Evolutionary conservation across 1,140 invertebrate genomes (phyloP).

Genomic region (Drosophila triauraria): DNA sequence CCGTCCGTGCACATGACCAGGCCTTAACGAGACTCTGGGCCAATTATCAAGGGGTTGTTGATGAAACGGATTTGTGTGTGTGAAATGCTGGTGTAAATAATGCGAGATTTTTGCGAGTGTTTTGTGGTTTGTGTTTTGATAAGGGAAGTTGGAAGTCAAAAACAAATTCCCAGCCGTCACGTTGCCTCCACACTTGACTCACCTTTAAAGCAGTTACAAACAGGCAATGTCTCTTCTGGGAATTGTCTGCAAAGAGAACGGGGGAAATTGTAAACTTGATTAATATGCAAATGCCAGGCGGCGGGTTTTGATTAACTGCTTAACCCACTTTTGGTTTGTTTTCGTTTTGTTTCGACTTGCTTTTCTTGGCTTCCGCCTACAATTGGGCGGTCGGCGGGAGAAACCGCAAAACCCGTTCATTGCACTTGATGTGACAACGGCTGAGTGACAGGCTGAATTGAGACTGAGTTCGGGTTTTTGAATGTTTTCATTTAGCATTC

Average conservation of each 20-base stretch:
- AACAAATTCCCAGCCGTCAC: slow-evolving; percentile 32
- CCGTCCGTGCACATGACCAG: slow-evolving; percentile 27
- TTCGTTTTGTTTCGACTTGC: slow-evolving; percentile 23
- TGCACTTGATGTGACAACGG: slow-evolving; percentile 64
- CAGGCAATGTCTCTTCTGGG: slow-evolving; percentile 22
- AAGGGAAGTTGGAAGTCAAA: slow-evolving; percentile 17
- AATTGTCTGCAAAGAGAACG: slow-evolving; percentile 57
- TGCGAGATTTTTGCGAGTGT: slow-evolving; percentile 1
- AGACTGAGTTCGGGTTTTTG: slow-evolving; percentile 17
- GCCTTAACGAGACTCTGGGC: slow-evolving; percentile 28
- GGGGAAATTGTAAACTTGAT: slow-evolving; percentile 66
- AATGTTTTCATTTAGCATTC: slow-evolving; percentile 39
- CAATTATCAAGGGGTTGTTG: slow-evolving; percentile 46
- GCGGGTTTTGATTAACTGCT: slow-evolving; percentile 71
- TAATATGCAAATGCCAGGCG: slow-evolving; percentile 73
- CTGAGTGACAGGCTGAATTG: slow-evolving; percentile 3
- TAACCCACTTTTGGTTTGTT: slow-evolving; percentile 63
- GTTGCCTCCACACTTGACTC: slow-evolving; percentile 12
- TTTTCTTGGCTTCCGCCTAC: slow-evolving; percentile 56
- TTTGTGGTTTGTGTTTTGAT: slow-evolving; percentile 12
- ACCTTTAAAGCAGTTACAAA: slow-evolving; percentile 22
- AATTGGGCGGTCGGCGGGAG: slow-evolving; percentile 33
- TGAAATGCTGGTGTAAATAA: slow-evolving; percentile 32
- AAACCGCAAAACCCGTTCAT: slow-evolving; percentile 57
- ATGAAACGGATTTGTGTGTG: slow-evolving; percentile 21